These are phyloP conservation scores for Nipponacmea schrenckii DNA, from an alignment of 2,888 invertebrate species.

Conservation along the genomic window DNA sequence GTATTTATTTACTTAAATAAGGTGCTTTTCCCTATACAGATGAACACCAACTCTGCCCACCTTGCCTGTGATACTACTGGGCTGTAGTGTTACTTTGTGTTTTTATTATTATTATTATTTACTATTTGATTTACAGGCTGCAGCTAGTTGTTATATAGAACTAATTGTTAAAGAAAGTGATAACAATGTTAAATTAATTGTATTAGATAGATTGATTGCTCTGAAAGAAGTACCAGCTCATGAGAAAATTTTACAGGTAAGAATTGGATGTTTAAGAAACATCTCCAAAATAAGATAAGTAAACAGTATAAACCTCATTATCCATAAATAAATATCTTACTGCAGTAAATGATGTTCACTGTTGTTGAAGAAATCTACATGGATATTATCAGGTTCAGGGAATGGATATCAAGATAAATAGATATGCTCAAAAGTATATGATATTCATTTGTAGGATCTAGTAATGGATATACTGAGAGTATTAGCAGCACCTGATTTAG, in stretches of 20 bases:
- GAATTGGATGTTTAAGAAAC: background rate
- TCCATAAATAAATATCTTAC: background rate
- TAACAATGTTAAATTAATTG: constrained; percentile 99
- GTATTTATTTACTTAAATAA: too few relatives aligned
- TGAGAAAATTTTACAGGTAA: constrained; percentile 80
- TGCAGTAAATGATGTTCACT: background rate
- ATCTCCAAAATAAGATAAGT: background rate
- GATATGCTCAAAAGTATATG: too few relatives aligned
- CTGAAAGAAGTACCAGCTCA: constrained; percentile 84
- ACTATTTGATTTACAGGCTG: constrained; percentile 79
- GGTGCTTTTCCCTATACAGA: too few relatives aligned
- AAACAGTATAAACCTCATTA: background rate
- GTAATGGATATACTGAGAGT: constrained; percentile 98
- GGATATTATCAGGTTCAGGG: background rate
- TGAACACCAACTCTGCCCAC: too few relatives aligned
- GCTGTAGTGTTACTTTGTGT: too few relatives aligned
- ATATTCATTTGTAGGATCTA: constrained; percentile 72
- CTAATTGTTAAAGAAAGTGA: constrained; percentile 99
- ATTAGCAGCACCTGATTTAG: constrained; percentile 90
- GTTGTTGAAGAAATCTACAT: background rate
- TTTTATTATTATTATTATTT: too few relatives aligned
- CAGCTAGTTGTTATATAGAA: constrained; percentile 98
- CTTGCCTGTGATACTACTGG: too few relatives aligned
- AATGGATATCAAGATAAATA: background rate
- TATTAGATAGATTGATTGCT: constrained; percentile 90